Evolutionary conservation across 2,797 vertebrate species (phyloP).

Genomic region (Moxostoma hubbsi): DNA sequence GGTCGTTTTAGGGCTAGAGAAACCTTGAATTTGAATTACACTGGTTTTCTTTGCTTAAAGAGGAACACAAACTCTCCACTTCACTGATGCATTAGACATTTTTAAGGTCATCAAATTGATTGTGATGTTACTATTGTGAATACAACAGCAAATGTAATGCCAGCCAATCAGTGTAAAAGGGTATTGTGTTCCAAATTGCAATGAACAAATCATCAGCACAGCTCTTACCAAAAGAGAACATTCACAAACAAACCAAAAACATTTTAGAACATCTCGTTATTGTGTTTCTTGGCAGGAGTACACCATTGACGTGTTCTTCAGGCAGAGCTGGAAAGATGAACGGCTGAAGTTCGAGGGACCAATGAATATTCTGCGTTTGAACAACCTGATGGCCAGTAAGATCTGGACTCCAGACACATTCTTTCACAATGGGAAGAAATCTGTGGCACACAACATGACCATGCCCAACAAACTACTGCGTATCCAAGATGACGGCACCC

Average conservation of each 20-base stretch:
- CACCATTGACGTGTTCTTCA: slow-evolving; percentile 98
- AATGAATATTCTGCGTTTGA: slow-evolving; percentile 95
- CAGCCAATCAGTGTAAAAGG: slow-evolving; percentile 10
- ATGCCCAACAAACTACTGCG: slow-evolving; percentile 97
- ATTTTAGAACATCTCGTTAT: background rate
- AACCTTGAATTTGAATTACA: background rate
- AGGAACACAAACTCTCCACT: background rate
- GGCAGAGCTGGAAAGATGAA: slow-evolving; percentile 97
- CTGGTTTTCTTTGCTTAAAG: background rate
- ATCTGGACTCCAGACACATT: slow-evolving; percentile 99
- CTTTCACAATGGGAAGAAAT: slow-evolving; percentile 98
- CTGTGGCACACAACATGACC: slow-evolving; percentile 98
- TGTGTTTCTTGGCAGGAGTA: slow-evolving; percentile 83
- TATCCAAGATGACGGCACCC: slow-evolving; percentile 94
- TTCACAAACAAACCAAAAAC: background rate
- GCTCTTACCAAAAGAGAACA: background rate
- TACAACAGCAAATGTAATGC: slow-evolving; percentile 3
- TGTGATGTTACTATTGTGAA: background rate
- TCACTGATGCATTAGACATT: background rate
- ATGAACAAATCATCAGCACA: background rate
- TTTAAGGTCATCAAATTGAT: slow-evolving; percentile 9
- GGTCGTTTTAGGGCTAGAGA: background rate
- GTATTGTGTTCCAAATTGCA: background rate
- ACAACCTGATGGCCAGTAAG: slow-evolving; percentile 99
- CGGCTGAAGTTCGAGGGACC: slow-evolving; percentile 94